Evolutionary conservation across 2,888 invertebrate species (phyloP), one percentile per base, ranked within the genome.

Genomic region (Thyatira batis): DNA sequence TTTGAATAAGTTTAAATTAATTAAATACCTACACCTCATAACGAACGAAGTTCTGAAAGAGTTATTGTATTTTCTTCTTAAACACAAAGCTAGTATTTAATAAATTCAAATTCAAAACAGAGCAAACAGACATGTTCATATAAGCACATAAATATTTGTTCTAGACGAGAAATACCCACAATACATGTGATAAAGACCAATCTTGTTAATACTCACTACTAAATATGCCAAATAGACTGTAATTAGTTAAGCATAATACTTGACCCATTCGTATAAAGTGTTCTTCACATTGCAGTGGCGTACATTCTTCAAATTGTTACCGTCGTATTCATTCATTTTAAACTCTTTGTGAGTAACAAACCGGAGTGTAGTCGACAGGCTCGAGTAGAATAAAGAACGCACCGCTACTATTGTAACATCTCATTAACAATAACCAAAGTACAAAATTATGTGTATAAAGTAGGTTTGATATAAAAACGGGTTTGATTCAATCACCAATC

Each of bases 261-360:
- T 39, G 39, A 39, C 39, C 39, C 39, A 2, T 39, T 39, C 39
- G 17, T 9, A 39, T 39, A 17, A 17, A 39, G 39, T 17, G 39
- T n/a, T 17, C 17, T 39, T 39, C 8, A 39, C 39, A 39, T 39
- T 45, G 45, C 17, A 4, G 20, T 20, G 20, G 48, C 48, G 48
- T 48, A 48, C 48, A 27, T 27, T 27, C 48, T 17, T 48, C 17
- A 27, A 27, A 48, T 27, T 17, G 27, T 48, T 27, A 48, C 28
- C 28, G 20, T 27, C 48, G 48, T 48, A 48, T 48, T 27, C 48
- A 48, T 48, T 27, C 48, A 48, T 20, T 48, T 48, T 48, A 27
- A 48, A 27, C 48, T 20, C 27, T 17, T 27, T 28, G 48, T 27
- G 48, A 17, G 27, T 48, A 48, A 27, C 48, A 11, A 48, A 27